Base-by-base conservation (phyloP, 2,797 vertebrate genomes). In the Mus caroli region DNA sequence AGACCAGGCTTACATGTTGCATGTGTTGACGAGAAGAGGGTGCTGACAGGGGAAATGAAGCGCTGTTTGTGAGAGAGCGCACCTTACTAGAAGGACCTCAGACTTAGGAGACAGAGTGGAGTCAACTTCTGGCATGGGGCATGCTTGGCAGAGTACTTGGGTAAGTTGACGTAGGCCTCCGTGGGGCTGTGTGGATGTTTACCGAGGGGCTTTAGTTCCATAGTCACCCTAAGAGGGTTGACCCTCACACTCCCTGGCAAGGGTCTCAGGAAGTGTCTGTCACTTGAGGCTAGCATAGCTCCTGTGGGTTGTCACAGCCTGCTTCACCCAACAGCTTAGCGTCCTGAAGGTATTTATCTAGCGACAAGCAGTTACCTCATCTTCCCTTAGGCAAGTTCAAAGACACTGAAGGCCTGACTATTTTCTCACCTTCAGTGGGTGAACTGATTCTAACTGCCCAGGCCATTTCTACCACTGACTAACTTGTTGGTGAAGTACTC, bases 191-290 rank as follows among this genome's bases (percentile, higher is more conserved):
- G 3, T 28, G 12, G 73, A 26, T 46, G 34, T 76, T 69, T 71
- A 20, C 71, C 10, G 20, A 12, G 87, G 84, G 50, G 31, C 11
- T 24, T 34, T 20, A n/a, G 19, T 37, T 88, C 46, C 20, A 5
- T 13, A 7, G n/a, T 88, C 7, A 13, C 40, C 83, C 56, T 14
- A 0, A 19, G 12, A n/a, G 24, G 15, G 17, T 1, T 46, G 86
- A 13, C 19, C 46, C 28, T 8, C 43, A 1, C 2, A 11, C 11
- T 1, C 9, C 4, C 20, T 22, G 6, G 40, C 19, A 13, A 58
- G n/a, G 22, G 10, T 85, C 73, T 52, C 31, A 19, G 8, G 28
- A 75, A 56, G 13, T 73, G 17, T 79, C 82, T 79, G n/a, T 40
- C 11, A 20, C 28, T 0, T 12, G 84, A 85, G 28, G 22, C 34